phyloP scores from a whole-genome alignment of 2,888 invertebrate genomes.

The Mylabris sibirica region DNA sequence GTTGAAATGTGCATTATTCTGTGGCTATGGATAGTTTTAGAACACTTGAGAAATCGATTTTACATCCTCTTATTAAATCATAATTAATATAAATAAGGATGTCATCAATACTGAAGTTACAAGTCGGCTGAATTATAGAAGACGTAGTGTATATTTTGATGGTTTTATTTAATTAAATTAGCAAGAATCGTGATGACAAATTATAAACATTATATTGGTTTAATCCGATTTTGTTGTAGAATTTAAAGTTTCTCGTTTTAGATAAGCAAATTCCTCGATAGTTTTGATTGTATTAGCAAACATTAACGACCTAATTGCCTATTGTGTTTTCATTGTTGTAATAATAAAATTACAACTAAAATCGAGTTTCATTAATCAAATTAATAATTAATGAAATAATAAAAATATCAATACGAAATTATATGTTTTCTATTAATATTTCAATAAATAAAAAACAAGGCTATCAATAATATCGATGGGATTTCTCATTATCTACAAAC shows the following conservation, averaged over 20 bases:
- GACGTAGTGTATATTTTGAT: neutral
- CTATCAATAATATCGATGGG: neutral
- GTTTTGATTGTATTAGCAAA: neutral
- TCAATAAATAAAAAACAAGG: neutral
- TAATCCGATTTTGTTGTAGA: neutral
- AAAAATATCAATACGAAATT: neutral
- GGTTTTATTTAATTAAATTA: neutral
- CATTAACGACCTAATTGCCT: neutral
- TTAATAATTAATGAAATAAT: neutral
- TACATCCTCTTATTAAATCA: neutral
- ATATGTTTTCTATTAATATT: neutral
- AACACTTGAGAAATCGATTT: neutral
- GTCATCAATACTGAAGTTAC: too few species aligned
- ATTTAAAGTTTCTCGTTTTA: neutral
- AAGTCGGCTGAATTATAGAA: neutral
- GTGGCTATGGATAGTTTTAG: neutral
- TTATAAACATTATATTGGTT: neutral
- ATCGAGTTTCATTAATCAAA: neutral
- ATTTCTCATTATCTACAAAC: too few species aligned
- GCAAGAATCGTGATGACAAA: neutral
- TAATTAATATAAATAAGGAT: too few species aligned
- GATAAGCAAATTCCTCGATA: neutral
- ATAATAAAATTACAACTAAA: neutral
- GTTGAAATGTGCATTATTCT: neutral
- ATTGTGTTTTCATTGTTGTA: neutral